These are phyloP conservation scores for Pycnomerus fuliginosus DNA, from an alignment of 2,888 invertebrate genomes.

Conservation along the genomic window DNA sequence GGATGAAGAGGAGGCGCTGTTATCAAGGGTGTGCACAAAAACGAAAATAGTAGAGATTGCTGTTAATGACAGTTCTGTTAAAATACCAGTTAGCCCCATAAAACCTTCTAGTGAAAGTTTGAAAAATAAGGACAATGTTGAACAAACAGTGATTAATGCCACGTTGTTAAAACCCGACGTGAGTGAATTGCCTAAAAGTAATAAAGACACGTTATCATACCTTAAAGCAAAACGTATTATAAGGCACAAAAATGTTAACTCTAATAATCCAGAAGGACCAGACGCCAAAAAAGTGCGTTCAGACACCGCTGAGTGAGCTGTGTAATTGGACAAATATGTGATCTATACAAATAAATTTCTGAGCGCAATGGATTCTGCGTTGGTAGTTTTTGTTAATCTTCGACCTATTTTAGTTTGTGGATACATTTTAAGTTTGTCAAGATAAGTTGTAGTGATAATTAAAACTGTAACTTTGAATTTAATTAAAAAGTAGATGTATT, in stretches of 20 bases:
- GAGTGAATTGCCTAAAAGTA: slow-evolving; percentile 43
- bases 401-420: no score
- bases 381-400: not conserved
- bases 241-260: slow-evolving; percentile 41
- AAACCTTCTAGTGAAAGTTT: slow-evolving; percentile 36
- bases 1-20: slow-evolving; percentile 2
- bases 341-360: slow-evolving; percentile 7
- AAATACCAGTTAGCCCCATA: slow-evolving; percentile 25
- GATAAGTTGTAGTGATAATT: no score
- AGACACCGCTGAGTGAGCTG: slow-evolving; percentile 2
- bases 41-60: slow-evolving; percentile 4
- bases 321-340: slow-evolving; percentile 8
- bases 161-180: slow-evolving; percentile 38
- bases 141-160: slow-evolving; percentile 34
- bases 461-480: no score
- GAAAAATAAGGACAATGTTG: slow-evolving; percentile 27
- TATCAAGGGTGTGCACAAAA: slow-evolving; percentile 8
- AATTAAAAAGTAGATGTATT: no score
- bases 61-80: slow-evolving; percentile 6
- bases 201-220: slow-evolving; percentile 48
- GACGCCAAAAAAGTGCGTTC: slow-evolving; percentile 39
- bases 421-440: no score
- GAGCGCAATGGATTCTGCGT: no score
- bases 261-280: slow-evolving; percentile 29
- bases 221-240: slow-evolving; percentile 50